phyloP scores from a whole-genome alignment of 2,797 vertebrate genomes.

The Lepus oiostolus region DNA sequence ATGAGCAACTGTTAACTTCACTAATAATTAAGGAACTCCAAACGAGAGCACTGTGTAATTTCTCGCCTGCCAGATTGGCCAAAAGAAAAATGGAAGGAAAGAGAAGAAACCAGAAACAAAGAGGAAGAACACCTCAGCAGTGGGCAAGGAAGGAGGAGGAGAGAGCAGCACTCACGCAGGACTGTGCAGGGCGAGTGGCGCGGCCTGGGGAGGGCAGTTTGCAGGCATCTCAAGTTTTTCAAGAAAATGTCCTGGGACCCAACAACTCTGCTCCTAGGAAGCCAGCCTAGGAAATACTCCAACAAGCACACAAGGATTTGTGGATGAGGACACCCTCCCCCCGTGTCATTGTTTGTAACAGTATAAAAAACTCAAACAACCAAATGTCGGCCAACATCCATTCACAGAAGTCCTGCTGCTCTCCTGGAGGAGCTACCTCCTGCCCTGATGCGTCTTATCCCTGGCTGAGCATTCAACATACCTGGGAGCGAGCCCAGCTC shows the following conservation, averaged over 20 bases:
- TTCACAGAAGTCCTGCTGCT: not conserved
- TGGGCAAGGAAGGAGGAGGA: not conserved
- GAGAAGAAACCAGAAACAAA: too few relatives aligned
- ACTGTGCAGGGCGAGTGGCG: too few relatives aligned
- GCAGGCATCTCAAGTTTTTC: not conserved
- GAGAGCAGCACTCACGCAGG: accelerated
- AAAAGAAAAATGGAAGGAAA: not conserved
- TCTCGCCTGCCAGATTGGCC: not conserved
- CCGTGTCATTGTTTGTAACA: not conserved
- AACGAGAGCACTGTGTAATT: not conserved
- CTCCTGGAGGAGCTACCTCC: not conserved
- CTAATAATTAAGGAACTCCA: constrained; percentile 19
- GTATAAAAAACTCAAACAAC: not conserved
- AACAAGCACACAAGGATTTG: not conserved
- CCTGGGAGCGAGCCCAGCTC: not conserved
- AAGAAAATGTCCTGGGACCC: not conserved
- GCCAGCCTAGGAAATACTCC: constrained; percentile 6
- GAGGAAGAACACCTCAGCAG: accelerated
- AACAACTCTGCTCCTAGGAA: not conserved
- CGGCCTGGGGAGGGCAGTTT: not conserved
- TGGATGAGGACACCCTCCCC: not conserved
- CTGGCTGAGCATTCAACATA: not conserved
- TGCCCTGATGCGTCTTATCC: not conserved
- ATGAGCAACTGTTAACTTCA: not conserved
- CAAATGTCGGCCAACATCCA: not conserved